Evolutionary conservation across 1,140 invertebrate genomes (phyloP).

Genomic region (Brachionus manjavacas): DNA sequence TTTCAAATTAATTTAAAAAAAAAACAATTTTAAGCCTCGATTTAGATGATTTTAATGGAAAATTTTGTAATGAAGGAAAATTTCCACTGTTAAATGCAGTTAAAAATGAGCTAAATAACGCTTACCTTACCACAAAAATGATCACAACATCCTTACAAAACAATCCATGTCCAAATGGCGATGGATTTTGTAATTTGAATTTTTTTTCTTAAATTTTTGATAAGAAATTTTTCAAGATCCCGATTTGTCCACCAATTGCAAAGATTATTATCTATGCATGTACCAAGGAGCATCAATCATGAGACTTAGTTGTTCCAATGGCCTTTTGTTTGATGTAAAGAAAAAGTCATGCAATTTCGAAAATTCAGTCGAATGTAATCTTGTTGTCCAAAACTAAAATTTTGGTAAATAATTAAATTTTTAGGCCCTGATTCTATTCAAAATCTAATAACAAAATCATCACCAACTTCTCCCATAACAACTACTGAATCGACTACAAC

Average conservation of each 20-base stretch:
- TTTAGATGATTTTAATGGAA: slow-evolving; percentile 64
- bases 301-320: neutral
- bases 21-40: slow-evolving; percentile 73
- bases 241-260: slow-evolving; percentile 1
- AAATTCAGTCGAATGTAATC: neutral
- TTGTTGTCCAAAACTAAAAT: neutral
- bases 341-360: neutral
- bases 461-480: neutral
- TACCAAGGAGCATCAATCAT: neutral
- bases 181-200: slow-evolving; percentile 31
- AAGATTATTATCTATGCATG: slow-evolving; percentile 20
- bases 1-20: slow-evolving; percentile 53
- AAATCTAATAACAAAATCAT: neutral
- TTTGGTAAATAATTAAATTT: neutral
- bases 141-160: neutral
- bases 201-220: neutral
- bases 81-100: slow-evolving; percentile 48
- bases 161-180: neutral
- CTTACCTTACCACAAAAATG: too few relatives aligned
- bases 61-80: slow-evolving; percentile 48
- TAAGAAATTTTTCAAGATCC: neutral
- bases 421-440: neutral
- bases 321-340: neutral
- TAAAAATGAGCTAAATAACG: slow-evolving; percentile 57
- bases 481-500: neutral